Evolutionary conservation across 1,140 invertebrate genomes (phyloP), one percentile per base, ranked within the genome.

Genomic region (Aporrectodea caliginosa): DNA sequence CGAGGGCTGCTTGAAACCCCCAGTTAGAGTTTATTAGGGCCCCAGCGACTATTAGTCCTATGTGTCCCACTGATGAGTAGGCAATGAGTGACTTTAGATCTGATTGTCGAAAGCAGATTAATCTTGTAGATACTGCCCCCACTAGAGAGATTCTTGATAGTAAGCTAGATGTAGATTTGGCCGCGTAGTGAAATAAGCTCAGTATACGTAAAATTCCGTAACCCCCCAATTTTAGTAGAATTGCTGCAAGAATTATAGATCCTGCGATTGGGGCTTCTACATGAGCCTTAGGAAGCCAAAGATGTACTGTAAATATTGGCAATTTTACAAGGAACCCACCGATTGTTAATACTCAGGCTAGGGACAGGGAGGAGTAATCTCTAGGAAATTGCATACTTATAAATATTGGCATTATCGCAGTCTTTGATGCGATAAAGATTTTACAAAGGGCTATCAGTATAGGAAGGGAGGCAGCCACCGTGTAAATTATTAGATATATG

Each of bases 231-330:
- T 92, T 93, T 86, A 93, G 87, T 85, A 92, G 88, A 87, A 93
- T 86, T 0, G 90, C 92, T 69, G 92, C 92, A 87, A 93, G 91
- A 91, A 93, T 90, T 88, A n/a, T n/a, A n/a, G n/a, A 93, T 92
- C 91, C 91, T 73, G 89, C 89, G 85, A 92, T 84, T n/a, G 92
- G 91, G 82, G 92, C 91, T 84, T 93, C 92, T 30, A 93, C 92
- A 91, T 93, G 92, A 89, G 92, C 92, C 78, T 92, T 92, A 75
- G 92, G 92, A 76, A 93, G 86, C 86, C 92, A 93, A 84, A 92
- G 89, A 91, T 93, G 92, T 89, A 92, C 81, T 84, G 90, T 88
- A 91, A 90, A 92, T 87, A 92, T 90, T 31, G 92, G 92, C 83
- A 92, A 89, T 89, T 93, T 93, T 76, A 92, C 89, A 87, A 92